Conservation (phyloP, 2,113 vertebrate genomes). For the rabbit (Oryctolagus cuniculus) region DNA sequence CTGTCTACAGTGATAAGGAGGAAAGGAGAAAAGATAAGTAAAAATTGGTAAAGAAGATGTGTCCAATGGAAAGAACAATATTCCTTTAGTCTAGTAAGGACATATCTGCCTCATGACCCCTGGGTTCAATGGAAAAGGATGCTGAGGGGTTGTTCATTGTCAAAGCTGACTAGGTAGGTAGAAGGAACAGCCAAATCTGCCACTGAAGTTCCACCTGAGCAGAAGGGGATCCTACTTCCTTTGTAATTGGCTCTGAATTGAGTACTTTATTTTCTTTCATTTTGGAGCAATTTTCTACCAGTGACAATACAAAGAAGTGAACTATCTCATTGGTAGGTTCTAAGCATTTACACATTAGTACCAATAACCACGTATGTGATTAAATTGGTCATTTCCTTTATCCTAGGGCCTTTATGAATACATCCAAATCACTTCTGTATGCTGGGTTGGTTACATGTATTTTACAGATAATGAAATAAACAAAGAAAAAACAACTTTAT, state of each 20-base stretch:
- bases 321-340: neutral
- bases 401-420: neutral
- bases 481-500: neutral
- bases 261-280: neutral
- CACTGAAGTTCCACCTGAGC: neutral
- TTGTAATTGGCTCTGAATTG: neutral
- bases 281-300: neutral
- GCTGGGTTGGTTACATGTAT: neutral
- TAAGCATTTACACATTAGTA: neutral
- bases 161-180: neutral
- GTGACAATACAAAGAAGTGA: neutral
- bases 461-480: neutral
- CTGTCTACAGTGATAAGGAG: conserved; percentile 1
- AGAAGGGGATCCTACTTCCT: neutral
- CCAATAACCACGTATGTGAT: neutral
- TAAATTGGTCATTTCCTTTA: neutral
- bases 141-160: neutral
- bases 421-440: neutral
- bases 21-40: neutral
- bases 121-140: neutral
- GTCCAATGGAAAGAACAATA: neutral
- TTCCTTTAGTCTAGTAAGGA: neutral
- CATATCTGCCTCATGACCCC: neutral
- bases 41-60: neutral
- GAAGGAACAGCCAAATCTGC: neutral